These are phyloP conservation scores for Pristis pectinata DNA, from an alignment of 2,797 vertebrate species.

Conservation along the genomic window DNA sequence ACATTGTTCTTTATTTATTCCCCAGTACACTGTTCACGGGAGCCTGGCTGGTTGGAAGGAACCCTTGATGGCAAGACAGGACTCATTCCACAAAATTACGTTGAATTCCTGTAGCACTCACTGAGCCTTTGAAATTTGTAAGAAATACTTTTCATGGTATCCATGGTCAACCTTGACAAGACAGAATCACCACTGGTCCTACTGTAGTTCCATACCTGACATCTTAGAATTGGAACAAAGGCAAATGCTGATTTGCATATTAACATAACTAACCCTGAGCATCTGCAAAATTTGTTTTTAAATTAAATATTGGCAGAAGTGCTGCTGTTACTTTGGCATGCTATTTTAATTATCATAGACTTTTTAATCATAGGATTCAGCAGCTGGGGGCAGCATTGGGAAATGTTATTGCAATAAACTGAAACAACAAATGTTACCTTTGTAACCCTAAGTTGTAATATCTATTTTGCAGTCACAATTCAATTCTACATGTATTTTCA, in stretches of 20 bases:
- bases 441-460: not conserved
- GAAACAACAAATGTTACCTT: not conserved
- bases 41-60: conserved; percentile 96
- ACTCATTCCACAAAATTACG: conserved; percentile 96
- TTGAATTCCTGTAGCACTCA: conserved; percentile 77
- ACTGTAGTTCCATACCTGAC: not conserved
- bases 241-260: not conserved
- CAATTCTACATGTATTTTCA: conserved; percentile 9
- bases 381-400: not conserved
- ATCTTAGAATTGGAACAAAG: conserved; percentile 5
- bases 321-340: not conserved
- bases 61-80: conserved; percentile 88
- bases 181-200: not conserved
- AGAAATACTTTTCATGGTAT: conserved; percentile 73
- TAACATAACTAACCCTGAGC: not conserved
- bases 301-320: conserved; percentile 10
- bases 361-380: conserved; percentile 24
- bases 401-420: not conserved
- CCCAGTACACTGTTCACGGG: conserved; percentile 83
- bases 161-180: conserved; percentile 60
- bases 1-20: not conserved
- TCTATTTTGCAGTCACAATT: not conserved
- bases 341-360: not conserved
- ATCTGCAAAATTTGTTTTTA: conserved; percentile 7
- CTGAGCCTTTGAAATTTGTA: conserved; percentile 40